Evolutionary conservation across 2,888 invertebrate species (phyloP).

Genomic region (Elysia crispata): DNA sequence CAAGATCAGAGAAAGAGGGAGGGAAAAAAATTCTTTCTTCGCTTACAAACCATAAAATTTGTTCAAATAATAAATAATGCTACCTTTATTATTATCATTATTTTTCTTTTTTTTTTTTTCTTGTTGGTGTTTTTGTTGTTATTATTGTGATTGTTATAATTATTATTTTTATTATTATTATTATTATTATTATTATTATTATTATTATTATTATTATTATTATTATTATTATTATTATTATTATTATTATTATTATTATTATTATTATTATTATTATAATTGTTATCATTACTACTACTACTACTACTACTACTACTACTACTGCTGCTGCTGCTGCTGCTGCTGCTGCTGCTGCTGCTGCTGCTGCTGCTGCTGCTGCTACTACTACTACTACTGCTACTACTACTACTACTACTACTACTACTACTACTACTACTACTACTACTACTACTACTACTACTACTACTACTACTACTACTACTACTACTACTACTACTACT

Average conservation of each 20-base stretch:
- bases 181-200: no score
- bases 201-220: no score
- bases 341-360: background rate
- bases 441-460: constrained; percentile 9
- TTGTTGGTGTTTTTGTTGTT: no score
- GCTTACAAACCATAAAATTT: no score
- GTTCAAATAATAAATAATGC: no score
- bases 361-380: background rate
- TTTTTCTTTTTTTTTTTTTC: no score
- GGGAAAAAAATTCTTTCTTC: no score
- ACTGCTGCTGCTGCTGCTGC: background rate
- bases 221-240: background rate
- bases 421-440: constrained; percentile 9
- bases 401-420: constrained; percentile 4
- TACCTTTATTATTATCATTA: no score
- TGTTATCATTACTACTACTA: background rate
- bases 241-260: background rate
- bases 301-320: constrained; percentile 9
- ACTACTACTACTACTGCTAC: constrained; percentile 9
- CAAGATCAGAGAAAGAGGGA: no score
- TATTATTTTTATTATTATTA: no score
- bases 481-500: constrained; percentile 9
- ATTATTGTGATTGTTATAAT: no score
- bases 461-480: constrained; percentile 9
- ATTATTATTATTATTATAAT: background rate